Evolutionary conservation across 92 coral and sea anemone genomes (phyloP), one percentile per base, ranked within the genome.

Genomic region (Pocillopora grandis): DNA sequence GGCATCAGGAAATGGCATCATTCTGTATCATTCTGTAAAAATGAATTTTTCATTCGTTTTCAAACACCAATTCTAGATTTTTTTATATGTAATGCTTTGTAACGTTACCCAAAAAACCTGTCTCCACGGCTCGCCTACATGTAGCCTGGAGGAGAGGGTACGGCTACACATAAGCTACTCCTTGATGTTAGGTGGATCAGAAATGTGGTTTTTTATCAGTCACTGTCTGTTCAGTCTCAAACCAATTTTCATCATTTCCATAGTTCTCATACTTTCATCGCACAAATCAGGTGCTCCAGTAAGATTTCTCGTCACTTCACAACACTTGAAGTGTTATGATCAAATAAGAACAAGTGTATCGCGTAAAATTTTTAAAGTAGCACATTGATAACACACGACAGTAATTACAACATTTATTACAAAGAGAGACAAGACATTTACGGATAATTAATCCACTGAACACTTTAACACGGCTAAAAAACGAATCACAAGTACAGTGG

Each of bases 281-380:
- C 80, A 49, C 72, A 67, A 85, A 85, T 76, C 56, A 89, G 77
- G 89, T 88, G 84, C 96, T 76, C 86, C 73, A 76, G 76, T 17
- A 82, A 12, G 5, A 58, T 84, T 86, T 90, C 90, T 93, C 93
- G 88, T 93, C 96, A 93, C 88, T 72, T 93, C 93, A 80, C 80
- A 88, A 73, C 88, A 80, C 88, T 72, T 42, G 5, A 67, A 80
- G 72, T 66, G 88, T 70, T 59, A 67, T 78, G 93, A 93, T 93
- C 96, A 93, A 91, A 93, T 93, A 93, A 93, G 96, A 89, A 89
- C 96, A 93, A 93, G 96, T 90, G 96, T 90, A 90, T 92, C 95
- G 61, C 27, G 80, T 8, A 58, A 80, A 78, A 79, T 58, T 63
- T 63, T 63, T 60, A 58, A 36, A 82, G 72, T 68, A 19, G 36